Evolutionary conservation across 2,113 vertebrate genomes (phyloP).

Genomic region (Ictidomys tridecemlineatus): DNA sequence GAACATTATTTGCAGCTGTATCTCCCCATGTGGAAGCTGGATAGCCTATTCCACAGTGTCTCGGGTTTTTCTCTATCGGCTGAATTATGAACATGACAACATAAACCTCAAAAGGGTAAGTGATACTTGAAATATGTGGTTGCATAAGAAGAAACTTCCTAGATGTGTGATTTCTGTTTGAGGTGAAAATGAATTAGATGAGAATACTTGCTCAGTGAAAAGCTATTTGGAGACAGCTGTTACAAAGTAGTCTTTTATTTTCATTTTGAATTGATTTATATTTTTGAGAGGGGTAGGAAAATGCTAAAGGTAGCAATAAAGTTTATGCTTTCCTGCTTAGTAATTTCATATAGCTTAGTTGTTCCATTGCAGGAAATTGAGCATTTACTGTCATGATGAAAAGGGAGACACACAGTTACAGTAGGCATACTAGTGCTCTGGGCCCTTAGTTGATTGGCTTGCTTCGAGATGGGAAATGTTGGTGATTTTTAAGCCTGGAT

Average conservation of each 20-base stretch:
- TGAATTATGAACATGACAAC: constrained; percentile 84
- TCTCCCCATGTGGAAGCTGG: constrained; percentile 96
- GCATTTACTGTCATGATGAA: not conserved
- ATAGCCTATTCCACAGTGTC: constrained; percentile 92
- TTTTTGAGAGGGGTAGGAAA: not conserved
- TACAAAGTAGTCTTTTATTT: constrained; percentile 5
- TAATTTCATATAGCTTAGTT: not conserved
- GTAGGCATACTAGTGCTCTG: not conserved
- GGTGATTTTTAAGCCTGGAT: not conserved
- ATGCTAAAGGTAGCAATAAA: not conserved
- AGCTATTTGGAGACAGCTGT: not conserved
- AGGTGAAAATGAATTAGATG: not conserved
- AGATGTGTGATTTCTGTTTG: not conserved
- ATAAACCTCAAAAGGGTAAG: constrained; percentile 92
- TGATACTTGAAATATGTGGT: accelerated
- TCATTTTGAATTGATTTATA: not conserved
- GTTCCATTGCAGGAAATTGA: not conserved
- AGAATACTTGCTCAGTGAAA: not conserved
- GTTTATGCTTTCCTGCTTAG: not conserved
- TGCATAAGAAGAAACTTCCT: accelerated
- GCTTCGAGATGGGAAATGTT: not conserved
- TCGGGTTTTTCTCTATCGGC: constrained; percentile 91
- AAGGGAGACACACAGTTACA: not conserved
- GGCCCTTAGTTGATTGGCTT: not conserved
- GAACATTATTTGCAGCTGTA: constrained; percentile 93